Conservation (phyloP, 2,888 invertebrate genomes). For the Patella pellucida region DNA sequence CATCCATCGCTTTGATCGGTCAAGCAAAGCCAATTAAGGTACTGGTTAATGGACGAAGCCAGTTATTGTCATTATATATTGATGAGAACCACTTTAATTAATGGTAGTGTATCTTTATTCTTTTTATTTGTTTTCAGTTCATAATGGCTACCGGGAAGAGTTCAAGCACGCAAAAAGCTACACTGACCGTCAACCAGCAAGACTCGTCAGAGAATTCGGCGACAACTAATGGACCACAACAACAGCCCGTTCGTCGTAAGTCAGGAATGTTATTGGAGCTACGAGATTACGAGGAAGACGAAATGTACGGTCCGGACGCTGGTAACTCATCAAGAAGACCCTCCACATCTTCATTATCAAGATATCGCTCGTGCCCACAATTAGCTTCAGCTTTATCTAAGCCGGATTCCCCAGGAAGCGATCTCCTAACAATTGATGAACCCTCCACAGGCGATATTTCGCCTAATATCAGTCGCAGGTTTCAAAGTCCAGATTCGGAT, state of each 20-base stretch:
- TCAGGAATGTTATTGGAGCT: constrained; percentile 2
- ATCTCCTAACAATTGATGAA: constrained; percentile 24
- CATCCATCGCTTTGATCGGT: no score
- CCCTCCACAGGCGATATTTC: constrained; percentile 7
- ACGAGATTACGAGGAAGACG: neutral
- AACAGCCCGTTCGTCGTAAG: neutral
- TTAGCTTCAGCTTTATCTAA: constrained; percentile 28
- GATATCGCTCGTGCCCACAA: constrained; percentile 40
- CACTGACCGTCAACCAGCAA: neutral
- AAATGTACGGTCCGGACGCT: neutral
- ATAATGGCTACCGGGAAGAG: neutral
- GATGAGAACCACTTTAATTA: no score
- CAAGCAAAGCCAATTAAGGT: no score
- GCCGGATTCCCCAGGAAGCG: constrained; percentile 33
- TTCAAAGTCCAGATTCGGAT: constrained; percentile 1
- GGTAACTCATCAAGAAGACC: neutral
- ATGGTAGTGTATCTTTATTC: no score
- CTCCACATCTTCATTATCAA: neutral
- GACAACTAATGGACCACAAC: neutral
- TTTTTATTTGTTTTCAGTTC: no score
- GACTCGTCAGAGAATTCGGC: neutral
- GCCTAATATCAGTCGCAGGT: constrained; percentile 11
- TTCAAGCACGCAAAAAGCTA: neutral
- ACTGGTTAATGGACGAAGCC: no score
- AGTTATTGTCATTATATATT: no score